phyloP scores from a whole-genome alignment of 2,113 vertebrate species.

The Microtus ochrogaster region DNA sequence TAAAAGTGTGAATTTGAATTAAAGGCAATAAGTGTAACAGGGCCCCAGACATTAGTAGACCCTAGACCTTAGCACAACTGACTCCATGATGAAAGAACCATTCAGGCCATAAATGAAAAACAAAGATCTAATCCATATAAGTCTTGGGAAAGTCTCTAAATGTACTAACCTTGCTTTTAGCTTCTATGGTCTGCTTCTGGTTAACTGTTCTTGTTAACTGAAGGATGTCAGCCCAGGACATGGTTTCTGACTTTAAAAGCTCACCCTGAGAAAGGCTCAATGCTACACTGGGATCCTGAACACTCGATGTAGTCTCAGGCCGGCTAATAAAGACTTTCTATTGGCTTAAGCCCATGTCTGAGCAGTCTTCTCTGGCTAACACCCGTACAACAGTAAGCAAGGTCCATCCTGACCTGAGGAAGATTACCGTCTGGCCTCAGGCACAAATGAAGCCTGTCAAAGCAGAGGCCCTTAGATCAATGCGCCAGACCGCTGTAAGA shows the following conservation, averaged over 20 bases:
- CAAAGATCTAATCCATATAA: not conserved
- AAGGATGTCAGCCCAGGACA: not conserved
- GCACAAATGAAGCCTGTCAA: not conserved
- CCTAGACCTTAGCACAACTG: not conserved
- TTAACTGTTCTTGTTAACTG: not conserved
- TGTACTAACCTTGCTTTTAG: not conserved
- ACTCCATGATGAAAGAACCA: not conserved
- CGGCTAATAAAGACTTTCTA: not conserved
- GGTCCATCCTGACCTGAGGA: not conserved
- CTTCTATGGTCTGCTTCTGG: not conserved
- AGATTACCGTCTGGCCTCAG: not conserved
- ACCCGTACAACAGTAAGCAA: fast-evolving
- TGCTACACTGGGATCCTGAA: not conserved
- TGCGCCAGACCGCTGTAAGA: not conserved
- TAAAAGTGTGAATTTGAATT: not conserved
- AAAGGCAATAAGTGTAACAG: not conserved
- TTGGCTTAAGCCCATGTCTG: not conserved
- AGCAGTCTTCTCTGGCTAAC: no score
- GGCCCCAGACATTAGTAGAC: not conserved
- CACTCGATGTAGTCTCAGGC: not conserved
- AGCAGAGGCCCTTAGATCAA: not conserved
- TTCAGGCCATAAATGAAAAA: not conserved
- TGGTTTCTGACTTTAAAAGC: not conserved
- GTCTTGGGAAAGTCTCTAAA: not conserved
- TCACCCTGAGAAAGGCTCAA: not conserved